Evolutionary conservation across 1,140 invertebrate genomes (phyloP), one percentile per base, ranked within the genome.

Genomic region (Sinonovacula constricta): DNA sequence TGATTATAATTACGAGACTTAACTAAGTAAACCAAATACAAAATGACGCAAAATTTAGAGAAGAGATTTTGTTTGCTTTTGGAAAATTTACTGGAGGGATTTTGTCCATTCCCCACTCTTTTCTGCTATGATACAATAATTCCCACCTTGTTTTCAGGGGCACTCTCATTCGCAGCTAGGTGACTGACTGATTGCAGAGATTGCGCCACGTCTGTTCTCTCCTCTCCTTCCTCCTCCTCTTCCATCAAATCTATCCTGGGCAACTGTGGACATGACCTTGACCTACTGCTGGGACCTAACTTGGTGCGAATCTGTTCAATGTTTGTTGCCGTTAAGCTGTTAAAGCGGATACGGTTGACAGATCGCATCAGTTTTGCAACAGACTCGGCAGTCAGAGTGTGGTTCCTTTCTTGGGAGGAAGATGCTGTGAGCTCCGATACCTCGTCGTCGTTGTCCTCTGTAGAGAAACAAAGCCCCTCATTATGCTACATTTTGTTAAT

Each of bases 281-380:
- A 84, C 69, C 76, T 76, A 10, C 18, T 33, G 34, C 59, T 67
- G 0, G 53, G 34, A 15, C 79, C 30, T 54, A 70, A 79, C 36
- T 75, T 81, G 3, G 39, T 26, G 28, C 62, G 39, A 2, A 59
- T 49, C 7, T 45, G n/a, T 15, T 81, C 76, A 10, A 82, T 75
- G 28, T 34, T 83, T 3, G 80, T 75, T 15, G 79, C 81, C 4
- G 84, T 95, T 92, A 89, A 81, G 74, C 94, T 95, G 87, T 94
- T 93, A 84, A 90, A 92, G 18, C 94, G 91, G n/a, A 94, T 90
- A 22, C 93, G 84, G 76, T 92, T 93, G 22, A 95, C 92, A 57
- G 93, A 92, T 76, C 93, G 92, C 54, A 93, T 93, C 82, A 95
- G 93, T 83, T 94, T 91, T 63, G 91, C 90, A 85, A 95, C 85